Conservation (phyloP, 2,797 vertebrate species). For the Hypotaenidia philippensis region DNA sequence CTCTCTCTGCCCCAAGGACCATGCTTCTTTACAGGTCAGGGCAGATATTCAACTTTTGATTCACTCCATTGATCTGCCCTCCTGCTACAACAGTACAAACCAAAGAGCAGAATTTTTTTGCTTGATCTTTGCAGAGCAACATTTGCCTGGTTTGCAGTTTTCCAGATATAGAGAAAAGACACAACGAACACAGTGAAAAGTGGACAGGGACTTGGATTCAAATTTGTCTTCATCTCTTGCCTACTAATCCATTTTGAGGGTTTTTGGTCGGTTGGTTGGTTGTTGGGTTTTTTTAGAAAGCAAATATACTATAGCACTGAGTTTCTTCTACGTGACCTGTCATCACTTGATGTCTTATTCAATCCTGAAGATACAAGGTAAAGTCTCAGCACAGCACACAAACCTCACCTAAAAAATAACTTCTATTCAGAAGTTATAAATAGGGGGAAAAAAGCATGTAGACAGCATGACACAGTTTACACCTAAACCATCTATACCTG, state of each 20-base stretch:
- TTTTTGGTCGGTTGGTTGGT: too few relatives aligned
- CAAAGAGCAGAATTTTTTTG: background rate
- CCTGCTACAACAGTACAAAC: background rate
- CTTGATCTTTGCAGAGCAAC: background rate
- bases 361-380: background rate
- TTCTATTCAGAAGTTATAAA: background rate
- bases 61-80: background rate
- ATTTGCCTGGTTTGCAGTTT: background rate
- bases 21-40: background rate
- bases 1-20: background rate
- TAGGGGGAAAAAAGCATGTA: background rate
- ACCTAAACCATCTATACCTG: background rate
- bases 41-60: background rate
- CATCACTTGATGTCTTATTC: background rate
- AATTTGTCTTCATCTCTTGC: background rate
- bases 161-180: background rate
- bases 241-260: background rate
- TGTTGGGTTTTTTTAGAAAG: too few relatives aligned
- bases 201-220: background rate
- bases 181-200: rapidly evolving
- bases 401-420: background rate
- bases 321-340: background rate
- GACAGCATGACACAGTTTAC: background rate
- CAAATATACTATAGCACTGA: background rate
- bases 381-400: background rate